phyloP scores from a whole-genome alignment of 1,140 invertebrate species.

The Apocrypta bakeri region DNA sequence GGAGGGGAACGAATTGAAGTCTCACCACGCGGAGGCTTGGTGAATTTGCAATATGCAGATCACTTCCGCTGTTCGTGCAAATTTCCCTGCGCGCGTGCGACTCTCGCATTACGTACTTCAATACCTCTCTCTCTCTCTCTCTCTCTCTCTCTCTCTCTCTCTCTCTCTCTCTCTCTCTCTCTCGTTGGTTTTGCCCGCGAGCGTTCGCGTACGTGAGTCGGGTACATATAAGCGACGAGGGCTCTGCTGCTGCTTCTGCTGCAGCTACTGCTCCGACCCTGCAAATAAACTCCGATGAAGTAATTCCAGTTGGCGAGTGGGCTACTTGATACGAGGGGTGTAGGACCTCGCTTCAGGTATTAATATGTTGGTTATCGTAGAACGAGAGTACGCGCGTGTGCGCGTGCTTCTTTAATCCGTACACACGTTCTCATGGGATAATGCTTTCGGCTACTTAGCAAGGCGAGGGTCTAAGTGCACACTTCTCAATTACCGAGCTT shows the following conservation, averaged over 20 bases:
- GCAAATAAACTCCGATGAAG: conserved; percentile 17
- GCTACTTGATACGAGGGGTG: not conserved
- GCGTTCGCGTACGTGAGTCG: not conserved
- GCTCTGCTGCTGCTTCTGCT: not conserved
- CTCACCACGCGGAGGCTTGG: not conserved
- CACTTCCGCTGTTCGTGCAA: conserved; percentile 4
- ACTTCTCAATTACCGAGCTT: not conserved
- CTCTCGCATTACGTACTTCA: conserved; percentile 1
- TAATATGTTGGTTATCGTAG: not conserved
- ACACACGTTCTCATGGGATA: not conserved
- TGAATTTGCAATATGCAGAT: conserved; percentile 16
- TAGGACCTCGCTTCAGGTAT: not conserved
- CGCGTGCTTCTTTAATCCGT: not conserved
- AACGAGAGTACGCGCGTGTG: not conserved
- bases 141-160: not conserved
- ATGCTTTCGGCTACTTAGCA: not conserved
- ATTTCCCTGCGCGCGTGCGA: not conserved
- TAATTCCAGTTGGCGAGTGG: not conserved
- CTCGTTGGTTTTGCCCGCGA: not conserved
- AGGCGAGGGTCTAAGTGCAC: no score
- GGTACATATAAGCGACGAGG: not conserved
- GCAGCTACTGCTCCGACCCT: not conserved
- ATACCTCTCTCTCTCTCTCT: not conserved
- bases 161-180: not conserved
- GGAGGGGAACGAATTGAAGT: conserved; percentile 3